Percentiles rank a stretch among this genome's conserved stretches.
These are phyloP conservation scores for Drosophila helvetica DNA, from an alignment of 2,888 invertebrate species.

Conservation along the genomic window DNA sequence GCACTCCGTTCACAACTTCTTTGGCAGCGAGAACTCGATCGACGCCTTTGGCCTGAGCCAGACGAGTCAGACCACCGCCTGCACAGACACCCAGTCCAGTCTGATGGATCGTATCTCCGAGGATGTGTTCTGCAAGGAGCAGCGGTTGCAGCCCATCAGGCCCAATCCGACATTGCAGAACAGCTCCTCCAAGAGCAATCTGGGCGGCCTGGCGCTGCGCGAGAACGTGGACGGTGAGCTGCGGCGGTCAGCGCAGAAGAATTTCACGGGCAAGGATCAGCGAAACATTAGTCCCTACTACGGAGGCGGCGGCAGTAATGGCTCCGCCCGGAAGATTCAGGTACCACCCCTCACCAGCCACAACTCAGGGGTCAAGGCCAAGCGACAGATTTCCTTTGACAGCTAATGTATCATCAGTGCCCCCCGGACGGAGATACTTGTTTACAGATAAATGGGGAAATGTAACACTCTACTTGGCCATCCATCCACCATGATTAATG, in stretches of 20 bases:
- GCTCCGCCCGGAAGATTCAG: slow-evolving; percentile 60
- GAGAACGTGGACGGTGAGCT: slow-evolving; percentile 82
- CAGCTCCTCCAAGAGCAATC: slow-evolving; percentile 83
- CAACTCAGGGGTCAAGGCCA: slow-evolving; percentile 84
- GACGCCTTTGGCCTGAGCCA: slow-evolving; percentile 77
- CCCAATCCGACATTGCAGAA: slow-evolving; percentile 75
- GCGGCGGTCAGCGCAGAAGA: slow-evolving; percentile 81
- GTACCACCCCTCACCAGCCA: slow-evolving; percentile 12
- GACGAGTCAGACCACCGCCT: slow-evolving; percentile 60
- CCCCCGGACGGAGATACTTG: slow-evolving; percentile 3
- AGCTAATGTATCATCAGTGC: slow-evolving; percentile 73
- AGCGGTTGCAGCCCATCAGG: slow-evolving; percentile 58
- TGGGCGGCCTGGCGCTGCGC: slow-evolving; percentile 78
- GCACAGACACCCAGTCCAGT: slow-evolving; percentile 61
- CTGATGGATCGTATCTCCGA: slow-evolving; percentile 66
- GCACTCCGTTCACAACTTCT: slow-evolving; percentile 68
- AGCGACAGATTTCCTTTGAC: slow-evolving; percentile 87
- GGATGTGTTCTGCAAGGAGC: slow-evolving; percentile 56
- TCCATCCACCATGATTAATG: background rate
- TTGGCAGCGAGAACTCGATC: slow-evolving; percentile 76
- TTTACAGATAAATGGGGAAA: background rate
- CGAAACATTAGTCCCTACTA: slow-evolving; percentile 82
- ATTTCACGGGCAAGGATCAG: slow-evolving; percentile 83
- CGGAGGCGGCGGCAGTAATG: slow-evolving; percentile 51
- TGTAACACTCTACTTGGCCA: background rate